Evolutionary conservation across 2,797 vertebrate species (phyloP).

Genomic region (Chromis chromis): DNA sequence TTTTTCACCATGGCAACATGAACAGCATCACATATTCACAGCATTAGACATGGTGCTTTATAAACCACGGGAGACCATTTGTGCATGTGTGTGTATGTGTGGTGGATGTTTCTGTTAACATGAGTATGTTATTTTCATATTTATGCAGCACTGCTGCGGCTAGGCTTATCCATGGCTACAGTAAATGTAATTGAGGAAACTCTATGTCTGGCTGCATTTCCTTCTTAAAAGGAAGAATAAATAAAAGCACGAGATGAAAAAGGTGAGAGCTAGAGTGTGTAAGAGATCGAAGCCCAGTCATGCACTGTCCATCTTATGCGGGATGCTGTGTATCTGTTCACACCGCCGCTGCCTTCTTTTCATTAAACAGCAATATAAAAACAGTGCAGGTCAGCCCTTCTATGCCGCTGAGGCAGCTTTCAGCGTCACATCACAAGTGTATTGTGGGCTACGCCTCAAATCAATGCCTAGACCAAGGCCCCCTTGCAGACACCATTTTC

Average conservation of each 20-base stretch:
- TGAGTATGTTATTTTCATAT: slow-evolving; percentile 66
- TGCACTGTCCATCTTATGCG: slow-evolving; percentile 46
- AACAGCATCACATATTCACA: slow-evolving; percentile 31
- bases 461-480: slow-evolving; percentile 65
- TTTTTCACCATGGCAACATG: slow-evolving; percentile 16
- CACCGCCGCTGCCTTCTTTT: slow-evolving; percentile 59
- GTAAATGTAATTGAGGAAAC: slow-evolving; percentile 71
- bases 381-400: slow-evolving; percentile 83
- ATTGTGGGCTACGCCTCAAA: slow-evolving; percentile 52
- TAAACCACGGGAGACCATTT: slow-evolving; percentile 28
- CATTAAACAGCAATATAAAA: slow-evolving; percentile 87
- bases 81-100: neutral
- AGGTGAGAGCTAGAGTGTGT: slow-evolving; percentile 37
- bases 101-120: slow-evolving; percentile 9
- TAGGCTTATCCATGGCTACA: slow-evolving; percentile 31
- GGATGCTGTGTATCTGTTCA: slow-evolving; percentile 64
- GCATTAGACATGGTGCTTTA: slow-evolving; percentile 33
- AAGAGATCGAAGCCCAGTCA: slow-evolving; percentile 24
- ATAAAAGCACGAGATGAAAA: slow-evolving; percentile 54
- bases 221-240: slow-evolving; percentile 64
- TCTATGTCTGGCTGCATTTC: slow-evolving; percentile 46
- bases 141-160: slow-evolving; percentile 38
- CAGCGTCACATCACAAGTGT: slow-evolving; percentile 65
- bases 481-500: slow-evolving; percentile 61
- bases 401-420: slow-evolving; percentile 71